Conservation (phyloP, 2,797 vertebrate genomes). For the Sarcophilus harrisii region DNA sequence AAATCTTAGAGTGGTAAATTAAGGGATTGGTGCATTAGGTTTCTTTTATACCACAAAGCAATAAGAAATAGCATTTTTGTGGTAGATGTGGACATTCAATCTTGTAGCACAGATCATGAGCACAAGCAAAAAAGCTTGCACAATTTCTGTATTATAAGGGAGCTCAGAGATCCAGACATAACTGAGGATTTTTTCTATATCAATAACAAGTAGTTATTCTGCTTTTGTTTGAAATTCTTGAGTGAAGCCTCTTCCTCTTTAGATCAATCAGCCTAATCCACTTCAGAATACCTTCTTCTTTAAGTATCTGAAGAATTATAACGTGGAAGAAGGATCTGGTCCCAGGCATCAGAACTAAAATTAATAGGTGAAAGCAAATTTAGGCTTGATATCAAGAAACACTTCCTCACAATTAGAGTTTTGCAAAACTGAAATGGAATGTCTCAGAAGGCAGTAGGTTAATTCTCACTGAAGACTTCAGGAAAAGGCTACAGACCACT, state of each 20-base stretch:
- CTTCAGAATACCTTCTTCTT: not conserved
- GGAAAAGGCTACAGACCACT: not conserved
- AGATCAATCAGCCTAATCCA: not conserved
- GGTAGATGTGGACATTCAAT: not conserved
- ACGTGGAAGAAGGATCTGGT: not conserved
- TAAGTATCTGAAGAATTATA: not conserved
- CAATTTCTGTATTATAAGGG: not conserved
- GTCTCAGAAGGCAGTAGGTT: not conserved
- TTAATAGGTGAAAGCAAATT: not conserved
- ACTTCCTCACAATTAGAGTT: not conserved
- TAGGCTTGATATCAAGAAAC: not conserved
- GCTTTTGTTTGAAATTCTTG: not conserved
- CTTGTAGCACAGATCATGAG: not conserved
- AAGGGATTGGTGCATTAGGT: not conserved
- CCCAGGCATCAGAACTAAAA: not conserved
- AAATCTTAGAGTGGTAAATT: not conserved
- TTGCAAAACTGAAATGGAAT: not conserved
- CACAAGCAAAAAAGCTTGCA: not conserved
- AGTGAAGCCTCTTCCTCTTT: not conserved
- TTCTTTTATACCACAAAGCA: not conserved
- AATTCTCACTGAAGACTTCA: not conserved
- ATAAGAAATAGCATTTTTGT: not conserved
- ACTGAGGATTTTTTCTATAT: not conserved
- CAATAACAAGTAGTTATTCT: not conserved
- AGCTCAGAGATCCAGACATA: not conserved